Percentiles rank a stretch among this genome's conserved stretches.
Conservation (phyloP, 2,113 vertebrate species). For the human (Homo sapiens) region GRCh38 chr5:92228001-92228500, state of each 20-base stretch:
- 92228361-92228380: not conserved
- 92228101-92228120: not conserved
- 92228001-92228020: not conserved
- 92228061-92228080: not conserved
- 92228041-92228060: not conserved
- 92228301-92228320: not conserved
- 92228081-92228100: not conserved
- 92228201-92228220: not conserved
- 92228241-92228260: not conserved
- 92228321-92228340: not conserved
- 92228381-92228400: too few species aligned
- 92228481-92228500: not conserved
- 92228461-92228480: not conserved
- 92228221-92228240: not conserved
- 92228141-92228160: not conserved
- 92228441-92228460: not conserved
- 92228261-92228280: not conserved
- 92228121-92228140: not conserved
- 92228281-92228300: not conserved
- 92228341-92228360: not conserved
- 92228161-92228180: not conserved
- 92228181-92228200: not conserved
- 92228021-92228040: not conserved
- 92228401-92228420: not conserved
- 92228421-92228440: not conserved